phyloP scores from a whole-genome alignment of 23 tunicate genomes.

The Aplidium turbinatum region DNA sequence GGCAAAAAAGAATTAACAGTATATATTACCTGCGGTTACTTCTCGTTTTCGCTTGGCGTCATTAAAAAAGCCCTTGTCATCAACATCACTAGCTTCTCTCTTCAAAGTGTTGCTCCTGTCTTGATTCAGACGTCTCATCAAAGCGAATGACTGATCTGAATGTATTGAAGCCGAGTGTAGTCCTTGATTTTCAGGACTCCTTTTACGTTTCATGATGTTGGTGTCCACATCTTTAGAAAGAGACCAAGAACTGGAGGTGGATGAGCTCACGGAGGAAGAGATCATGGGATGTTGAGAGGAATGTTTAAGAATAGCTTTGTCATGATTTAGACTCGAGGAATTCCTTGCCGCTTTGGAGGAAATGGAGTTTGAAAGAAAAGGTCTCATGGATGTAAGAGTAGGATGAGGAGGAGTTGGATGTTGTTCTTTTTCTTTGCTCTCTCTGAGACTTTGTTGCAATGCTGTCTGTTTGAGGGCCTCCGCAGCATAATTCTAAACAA shows the following conservation, averaged over 20 bases:
- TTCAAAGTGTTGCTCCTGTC: slow-evolving; percentile 26
- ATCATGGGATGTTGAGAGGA: no score
- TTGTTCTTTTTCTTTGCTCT: slow-evolving; percentile 21
- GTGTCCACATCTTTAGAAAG: slow-evolving; percentile 1
- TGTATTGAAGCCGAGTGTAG: no score
- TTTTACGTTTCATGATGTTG: background rate
- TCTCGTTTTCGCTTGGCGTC: slow-evolving; percentile 43
- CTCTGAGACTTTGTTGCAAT: slow-evolving; percentile 19
- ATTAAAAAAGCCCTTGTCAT: slow-evolving; percentile 11
- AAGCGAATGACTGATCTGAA: no score
- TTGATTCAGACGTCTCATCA: background rate
- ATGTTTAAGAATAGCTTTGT: slow-evolving; percentile 3
- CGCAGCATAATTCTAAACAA: slow-evolving; percentile 16
- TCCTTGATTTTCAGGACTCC: no score
- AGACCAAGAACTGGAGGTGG: no score
- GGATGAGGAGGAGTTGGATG: slow-evolving; percentile 27
- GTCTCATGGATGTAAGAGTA: background rate
- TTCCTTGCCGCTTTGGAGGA: background rate
- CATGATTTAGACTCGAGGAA: background rate
- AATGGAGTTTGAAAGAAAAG: background rate
- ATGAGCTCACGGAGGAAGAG: no score
- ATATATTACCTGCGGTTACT: slow-evolving; percentile 39
- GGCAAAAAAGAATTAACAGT: no score
- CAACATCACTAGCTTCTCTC: slow-evolving; percentile 22
- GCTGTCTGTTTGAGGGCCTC: slow-evolving; percentile 24